Evolutionary conservation across 2,113 vertebrate genomes (phyloP), one percentile per base, ranked within the genome.

Genomic region (Silurus meridionalis): DNA sequence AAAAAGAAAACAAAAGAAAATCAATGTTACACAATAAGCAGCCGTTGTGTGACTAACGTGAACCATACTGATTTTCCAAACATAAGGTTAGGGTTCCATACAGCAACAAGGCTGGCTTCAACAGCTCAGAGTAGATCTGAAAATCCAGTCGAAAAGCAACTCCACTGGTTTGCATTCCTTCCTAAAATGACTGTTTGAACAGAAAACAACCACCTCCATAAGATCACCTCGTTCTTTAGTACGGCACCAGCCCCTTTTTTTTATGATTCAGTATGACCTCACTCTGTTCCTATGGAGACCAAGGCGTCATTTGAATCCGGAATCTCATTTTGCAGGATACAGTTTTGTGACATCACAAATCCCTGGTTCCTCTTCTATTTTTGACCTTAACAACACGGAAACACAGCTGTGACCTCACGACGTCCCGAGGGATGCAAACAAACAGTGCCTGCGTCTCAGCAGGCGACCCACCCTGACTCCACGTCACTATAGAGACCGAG

Each of bases 401-500:
- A 87, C 60, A 85, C 63, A 64, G 55, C 8, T 6, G 66, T 87
- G 86, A 89, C 58, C 86, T 86, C 88, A 89, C 11, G 63, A 53
- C 2, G 10, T 84, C 85, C 67, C 80, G 58, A 23, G 74, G 81
- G 83, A 86, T 10, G 60, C 46, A 57, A 17, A 25, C 61, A 21
- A 81, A 48, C 72, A 50, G 63, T 71, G 77, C 74, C 78, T 48
- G 57, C 28, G 80, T 89, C 88, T 61, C 55, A 28, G 80, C 52
- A 75, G 71, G 84, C 75, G 84, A 83, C 67, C 55, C 81, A 55
- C 61, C 21, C 48, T 82, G 85, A 87, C 86, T 84, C 80, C 53
- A 87, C 37, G 66, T 89, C 66, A 0, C 86, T 75, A 83, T 80
- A 67, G 86, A 80, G 71, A 89, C 86, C 50, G 66, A 87, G 83